Percentiles rank a stretch among this genome's conserved stretches.
These are phyloP conservation scores for Troides aeacus DNA, from an alignment of 2,888 invertebrate species.

Conservation along the genomic window DNA sequence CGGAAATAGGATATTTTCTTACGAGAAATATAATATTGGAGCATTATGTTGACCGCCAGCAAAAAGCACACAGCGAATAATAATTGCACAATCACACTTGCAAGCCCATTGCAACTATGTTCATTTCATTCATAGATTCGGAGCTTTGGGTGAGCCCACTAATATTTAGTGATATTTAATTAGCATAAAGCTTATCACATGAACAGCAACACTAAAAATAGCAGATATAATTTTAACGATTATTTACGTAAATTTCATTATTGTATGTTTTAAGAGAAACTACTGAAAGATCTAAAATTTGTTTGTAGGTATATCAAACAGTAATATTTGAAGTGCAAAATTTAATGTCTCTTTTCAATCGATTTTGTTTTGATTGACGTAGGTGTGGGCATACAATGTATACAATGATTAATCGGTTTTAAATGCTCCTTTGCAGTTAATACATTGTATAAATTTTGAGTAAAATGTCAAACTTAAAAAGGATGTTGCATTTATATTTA, in stretches of 20 bases:
- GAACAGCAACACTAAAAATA: too few species aligned
- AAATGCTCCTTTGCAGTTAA: constrained; percentile 69
- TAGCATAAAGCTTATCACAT: too few species aligned
- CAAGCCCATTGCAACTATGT: constrained; percentile 33
- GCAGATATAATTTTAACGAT: too few species aligned
- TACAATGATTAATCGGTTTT: constrained; percentile 69
- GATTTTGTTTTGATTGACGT: constrained; percentile 67
- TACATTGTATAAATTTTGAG: constrained; percentile 54
- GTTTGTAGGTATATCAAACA: too few species aligned
- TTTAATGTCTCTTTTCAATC: constrained; percentile 39
- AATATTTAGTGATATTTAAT: too few species aligned
- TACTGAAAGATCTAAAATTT: too few species aligned
- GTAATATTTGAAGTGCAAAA: too few species aligned
- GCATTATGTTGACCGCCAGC: constrained; percentile 70
- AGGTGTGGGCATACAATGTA: constrained; percentile 67
- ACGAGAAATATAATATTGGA: constrained; percentile 77
- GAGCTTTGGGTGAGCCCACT: too few species aligned
- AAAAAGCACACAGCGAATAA: constrained; percentile 61
- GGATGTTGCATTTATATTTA: constrained; percentile 44
- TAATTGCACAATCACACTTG: constrained; percentile 53
- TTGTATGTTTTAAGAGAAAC: too few species aligned
- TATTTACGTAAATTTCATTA: too few species aligned
- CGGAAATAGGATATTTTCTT: constrained; percentile 82
- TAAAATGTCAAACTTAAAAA: constrained; percentile 56
- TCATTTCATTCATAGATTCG: background rate